These are phyloP conservation scores for Aporrectodea caliginosa DNA, from an alignment of 1,140 invertebrate species.

Conservation along the genomic window DNA sequence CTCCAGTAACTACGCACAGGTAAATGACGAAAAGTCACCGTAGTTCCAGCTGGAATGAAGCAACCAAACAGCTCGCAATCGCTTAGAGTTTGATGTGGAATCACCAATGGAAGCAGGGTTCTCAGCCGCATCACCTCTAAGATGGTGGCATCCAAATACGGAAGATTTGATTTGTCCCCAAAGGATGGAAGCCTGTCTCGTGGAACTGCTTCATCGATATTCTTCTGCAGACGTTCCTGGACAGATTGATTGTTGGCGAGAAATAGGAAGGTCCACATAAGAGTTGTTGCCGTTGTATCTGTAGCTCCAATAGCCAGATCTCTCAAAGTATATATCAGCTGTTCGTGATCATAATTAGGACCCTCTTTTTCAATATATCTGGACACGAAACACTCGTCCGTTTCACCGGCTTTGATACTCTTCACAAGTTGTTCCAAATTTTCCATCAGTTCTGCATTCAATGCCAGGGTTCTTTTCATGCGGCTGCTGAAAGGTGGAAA, in stretches of 20 bases:
- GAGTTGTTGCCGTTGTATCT: constrained; percentile 49
- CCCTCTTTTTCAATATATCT: background rate
- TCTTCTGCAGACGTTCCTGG: constrained; percentile 44
- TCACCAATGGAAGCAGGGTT: constrained; percentile 49
- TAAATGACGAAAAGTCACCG: background rate
- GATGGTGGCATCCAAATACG: constrained; percentile 43
- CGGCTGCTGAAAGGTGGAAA: too few relatives aligned
- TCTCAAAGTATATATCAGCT: constrained; percentile 36
- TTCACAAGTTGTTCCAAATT: too few relatives aligned
- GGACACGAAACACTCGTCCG: background rate
- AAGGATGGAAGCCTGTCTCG: constrained; percentile 36
- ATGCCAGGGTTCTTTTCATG: too few relatives aligned
- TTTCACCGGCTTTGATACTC: too few relatives aligned
- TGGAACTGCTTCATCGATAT: constrained; percentile 48
- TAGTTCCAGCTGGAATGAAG: background rate
- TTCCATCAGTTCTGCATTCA: too few relatives aligned
- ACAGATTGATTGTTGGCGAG: constrained; percentile 50
- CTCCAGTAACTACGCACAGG: background rate
- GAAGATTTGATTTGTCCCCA: constrained; percentile 37
- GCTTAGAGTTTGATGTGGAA: constrained; percentile 38
- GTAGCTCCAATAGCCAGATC: constrained; percentile 47
- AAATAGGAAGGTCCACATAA: constrained; percentile 49
- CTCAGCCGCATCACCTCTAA: constrained; percentile 42
- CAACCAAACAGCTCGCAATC: constrained; percentile 33
- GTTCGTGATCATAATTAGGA: constrained; percentile 8